Evolutionary conservation across 2,888 invertebrate species (phyloP).

Genomic region (Nycteola revayana): DNA sequence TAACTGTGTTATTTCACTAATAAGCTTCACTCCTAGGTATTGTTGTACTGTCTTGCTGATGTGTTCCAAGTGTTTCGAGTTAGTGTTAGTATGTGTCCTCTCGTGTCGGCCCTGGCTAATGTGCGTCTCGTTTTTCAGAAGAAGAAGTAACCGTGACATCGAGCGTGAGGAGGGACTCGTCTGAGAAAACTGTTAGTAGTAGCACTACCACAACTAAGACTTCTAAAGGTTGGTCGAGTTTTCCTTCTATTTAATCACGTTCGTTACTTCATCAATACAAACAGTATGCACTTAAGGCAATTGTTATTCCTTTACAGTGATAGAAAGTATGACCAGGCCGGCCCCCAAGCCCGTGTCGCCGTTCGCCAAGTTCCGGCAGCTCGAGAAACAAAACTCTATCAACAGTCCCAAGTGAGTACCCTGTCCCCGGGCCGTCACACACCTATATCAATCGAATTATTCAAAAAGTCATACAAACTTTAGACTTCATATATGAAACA

Average conservation of each 20-base stretch:
- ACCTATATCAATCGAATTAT: slow-evolving; percentile 8
- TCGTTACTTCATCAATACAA: too few relatives aligned
- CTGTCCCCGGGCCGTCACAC: not conserved
- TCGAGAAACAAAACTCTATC: slow-evolving; percentile 92
- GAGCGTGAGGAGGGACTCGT: slow-evolving; percentile 75
- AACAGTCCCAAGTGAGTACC: slow-evolving; percentile 88
- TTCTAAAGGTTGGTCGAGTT: slow-evolving; percentile 79
- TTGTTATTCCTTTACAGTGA: slow-evolving; percentile 64
- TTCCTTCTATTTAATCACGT: too few relatives aligned
- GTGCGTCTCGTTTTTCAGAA: slow-evolving; percentile 50
- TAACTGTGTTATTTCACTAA: slow-evolving; percentile 79
- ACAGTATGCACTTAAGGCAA: too few relatives aligned
- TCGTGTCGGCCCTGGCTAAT: slow-evolving; percentile 6
- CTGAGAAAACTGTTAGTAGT: slow-evolving; percentile 81
- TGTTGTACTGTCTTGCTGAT: slow-evolving; percentile 67
- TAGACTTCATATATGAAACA: slow-evolving; percentile 17
- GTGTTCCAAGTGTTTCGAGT: slow-evolving; percentile 58
- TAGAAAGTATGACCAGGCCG: slow-evolving; percentile 74
- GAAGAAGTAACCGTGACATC: slow-evolving; percentile 73
- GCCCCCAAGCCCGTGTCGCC: slow-evolving; percentile 89
- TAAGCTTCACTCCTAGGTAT: slow-evolving; percentile 64
- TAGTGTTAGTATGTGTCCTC: slow-evolving; percentile 34
- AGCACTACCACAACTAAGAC: slow-evolving; percentile 82
- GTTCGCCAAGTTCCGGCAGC: slow-evolving; percentile 95
- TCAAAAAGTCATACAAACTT: slow-evolving; percentile 10